A percentile compares a stretch with the other conserved stretches of the same genome.
phyloP scores from a whole-genome alignment of 2,113 vertebrate species.

The Carettochelys insculpta region DNA sequence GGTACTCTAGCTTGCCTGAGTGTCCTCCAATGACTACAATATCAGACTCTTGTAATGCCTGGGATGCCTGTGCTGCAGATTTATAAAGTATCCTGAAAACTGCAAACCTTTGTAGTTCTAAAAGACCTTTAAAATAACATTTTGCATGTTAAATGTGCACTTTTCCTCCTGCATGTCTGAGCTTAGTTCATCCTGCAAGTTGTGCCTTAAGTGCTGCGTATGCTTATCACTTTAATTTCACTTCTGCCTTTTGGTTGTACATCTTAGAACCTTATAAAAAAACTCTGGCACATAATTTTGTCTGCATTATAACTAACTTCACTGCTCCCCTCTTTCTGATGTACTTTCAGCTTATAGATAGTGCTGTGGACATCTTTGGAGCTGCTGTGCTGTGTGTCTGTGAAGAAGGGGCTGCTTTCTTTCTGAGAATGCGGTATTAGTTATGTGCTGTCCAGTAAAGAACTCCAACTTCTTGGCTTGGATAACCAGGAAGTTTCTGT shows the following conservation, averaged over 20 bases:
- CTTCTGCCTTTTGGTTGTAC: background rate
- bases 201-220: background rate
- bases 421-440: background rate
- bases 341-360: background rate
- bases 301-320: background rate
- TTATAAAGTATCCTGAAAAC: accelerated
- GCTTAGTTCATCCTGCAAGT: background rate
- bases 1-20: background rate
- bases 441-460: background rate
- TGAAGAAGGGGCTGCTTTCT: slow-evolving; percentile 32
- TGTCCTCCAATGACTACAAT: background rate
- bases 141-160: background rate
- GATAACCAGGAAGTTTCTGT: slow-evolving; percentile 62
- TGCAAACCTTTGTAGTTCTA: background rate
- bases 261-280: background rate
- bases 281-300: background rate
- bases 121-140: background rate
- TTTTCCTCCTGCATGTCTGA: background rate
- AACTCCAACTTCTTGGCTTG: slow-evolving; percentile 28
- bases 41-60: background rate
- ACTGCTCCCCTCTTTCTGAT: background rate
- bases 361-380: background rate
- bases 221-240: background rate
- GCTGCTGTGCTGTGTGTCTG: background rate
- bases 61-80: accelerated